These are phyloP conservation scores for Zosterops hypoxanthus DNA, from an alignment of 2,113 vertebrate species.

Conservation along the genomic window DNA sequence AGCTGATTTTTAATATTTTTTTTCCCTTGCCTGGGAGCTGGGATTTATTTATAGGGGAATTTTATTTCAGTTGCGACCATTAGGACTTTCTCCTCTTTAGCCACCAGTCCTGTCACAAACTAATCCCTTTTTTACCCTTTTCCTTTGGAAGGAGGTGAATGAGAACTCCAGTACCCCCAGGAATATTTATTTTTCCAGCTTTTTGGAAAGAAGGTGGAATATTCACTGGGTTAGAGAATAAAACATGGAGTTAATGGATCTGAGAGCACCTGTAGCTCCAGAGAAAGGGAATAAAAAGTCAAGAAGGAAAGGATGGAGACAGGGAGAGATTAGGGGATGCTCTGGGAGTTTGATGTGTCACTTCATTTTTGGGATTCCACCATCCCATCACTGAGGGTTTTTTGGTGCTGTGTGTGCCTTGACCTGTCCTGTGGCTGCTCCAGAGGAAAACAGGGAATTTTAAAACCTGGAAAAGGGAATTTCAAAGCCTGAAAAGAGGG, in stretches of 20 bases:
- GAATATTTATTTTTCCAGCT: neutral
- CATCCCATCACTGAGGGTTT: accelerated
- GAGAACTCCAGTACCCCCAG: neutral
- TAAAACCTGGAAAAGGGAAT: no score
- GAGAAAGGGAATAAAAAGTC: neutral
- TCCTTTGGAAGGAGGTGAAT: neutral
- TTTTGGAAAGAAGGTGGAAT: neutral
- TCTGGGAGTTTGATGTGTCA: neutral
- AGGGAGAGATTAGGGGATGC: neutral
- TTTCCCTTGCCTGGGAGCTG: neutral
- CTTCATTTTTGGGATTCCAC: neutral
- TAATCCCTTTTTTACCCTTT: neutral
- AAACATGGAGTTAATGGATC: neutral
- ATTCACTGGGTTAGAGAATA: neutral
- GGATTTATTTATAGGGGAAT: neutral
- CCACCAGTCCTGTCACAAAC: neutral
- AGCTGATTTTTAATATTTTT: neutral
- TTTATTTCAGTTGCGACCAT: neutral
- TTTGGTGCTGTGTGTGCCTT: neutral
- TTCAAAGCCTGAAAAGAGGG: neutral
- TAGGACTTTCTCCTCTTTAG: neutral
- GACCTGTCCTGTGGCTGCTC: neutral
- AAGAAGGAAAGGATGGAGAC: neutral
- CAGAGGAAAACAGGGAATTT: neutral
- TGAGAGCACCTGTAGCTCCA: neutral